phyloP scores from a whole-genome alignment of 2,888 invertebrate genomes.

The Leptopilina syphax region DNA sequence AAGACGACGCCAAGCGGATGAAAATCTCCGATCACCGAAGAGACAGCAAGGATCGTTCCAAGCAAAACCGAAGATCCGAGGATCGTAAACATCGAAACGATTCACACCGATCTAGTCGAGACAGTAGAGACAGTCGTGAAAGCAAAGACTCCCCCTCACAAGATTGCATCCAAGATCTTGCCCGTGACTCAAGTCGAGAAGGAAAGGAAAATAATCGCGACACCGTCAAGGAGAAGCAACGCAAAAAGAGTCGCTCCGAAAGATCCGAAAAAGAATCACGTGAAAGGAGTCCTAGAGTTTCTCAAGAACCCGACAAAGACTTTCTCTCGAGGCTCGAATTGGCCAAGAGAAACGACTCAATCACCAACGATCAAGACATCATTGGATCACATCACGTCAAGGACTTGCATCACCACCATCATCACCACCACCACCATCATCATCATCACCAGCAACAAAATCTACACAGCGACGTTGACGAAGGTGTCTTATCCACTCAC shows the following conservation, averaged over 20 bases:
- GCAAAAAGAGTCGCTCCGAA: slow-evolving; percentile 62
- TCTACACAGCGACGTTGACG: slow-evolving; percentile 71
- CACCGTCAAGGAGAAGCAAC: slow-evolving; percentile 69
- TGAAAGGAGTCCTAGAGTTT: slow-evolving; percentile 72
- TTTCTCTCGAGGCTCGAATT: slow-evolving; percentile 71
- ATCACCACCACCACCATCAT: slow-evolving; percentile 63
- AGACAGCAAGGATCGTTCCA: slow-evolving; percentile 83
- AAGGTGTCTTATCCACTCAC: slow-evolving; percentile 70
- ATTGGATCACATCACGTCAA: slow-evolving; percentile 63
- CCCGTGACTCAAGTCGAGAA: slow-evolving; percentile 62
- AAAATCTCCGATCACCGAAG: slow-evolving; percentile 81
- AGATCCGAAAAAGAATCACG: slow-evolving; percentile 66
- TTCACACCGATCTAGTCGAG: slow-evolving; percentile 74
- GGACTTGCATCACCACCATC: slow-evolving; percentile 61
- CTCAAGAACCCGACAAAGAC: slow-evolving; percentile 73
- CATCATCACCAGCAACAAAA: slow-evolving; percentile 66
- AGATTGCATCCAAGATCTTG: slow-evolving; percentile 62
- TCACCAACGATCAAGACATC: slow-evolving; percentile 64
- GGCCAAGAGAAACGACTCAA: slow-evolving; percentile 67
- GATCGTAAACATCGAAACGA: slow-evolving; percentile 74
- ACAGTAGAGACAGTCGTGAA: slow-evolving; percentile 70
- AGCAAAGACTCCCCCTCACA: slow-evolving; percentile 64
- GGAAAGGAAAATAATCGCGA: slow-evolving; percentile 74
- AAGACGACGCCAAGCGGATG: slow-evolving; percentile 81
- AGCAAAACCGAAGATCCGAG: slow-evolving; percentile 73